phyloP scores from a whole-genome alignment of 2,113 vertebrate genomes.

The Semnornis frantzii region DNA sequence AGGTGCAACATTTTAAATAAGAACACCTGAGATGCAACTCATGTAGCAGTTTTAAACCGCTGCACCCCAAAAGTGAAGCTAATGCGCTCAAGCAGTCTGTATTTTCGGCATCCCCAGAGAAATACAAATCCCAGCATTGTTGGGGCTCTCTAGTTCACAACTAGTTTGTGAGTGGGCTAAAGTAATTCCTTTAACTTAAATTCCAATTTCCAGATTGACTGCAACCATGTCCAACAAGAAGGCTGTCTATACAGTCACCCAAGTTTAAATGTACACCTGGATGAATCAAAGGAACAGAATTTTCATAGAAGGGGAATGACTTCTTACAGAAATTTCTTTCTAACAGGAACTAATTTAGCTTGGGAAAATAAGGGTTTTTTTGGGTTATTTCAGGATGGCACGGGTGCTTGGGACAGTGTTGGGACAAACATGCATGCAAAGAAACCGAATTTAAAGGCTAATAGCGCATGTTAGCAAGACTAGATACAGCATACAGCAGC shows the following conservation, averaged over 20 bases:
- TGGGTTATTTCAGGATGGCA: background rate
- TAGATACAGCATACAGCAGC: background rate
- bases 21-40: background rate
- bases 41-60: background rate
- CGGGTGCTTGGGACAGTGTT: background rate
- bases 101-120: background rate
- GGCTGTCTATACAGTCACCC: background rate
- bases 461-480: background rate
- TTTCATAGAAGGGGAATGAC: background rate
- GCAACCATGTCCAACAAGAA: background rate
- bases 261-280: background rate
- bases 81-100: background rate
- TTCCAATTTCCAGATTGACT: background rate
- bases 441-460: background rate
- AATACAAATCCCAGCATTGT: background rate
- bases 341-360: background rate
- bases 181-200: background rate
- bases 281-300: background rate
- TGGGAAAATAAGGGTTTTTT: background rate
- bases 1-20: background rate
- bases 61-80: background rate
- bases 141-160: background rate
- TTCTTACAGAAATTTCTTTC: background rate
- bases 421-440: background rate
- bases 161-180: rapidly evolving